phyloP scores from a whole-genome alignment of 2,888 invertebrate species.

The Ariolimax columbianus region DNA sequence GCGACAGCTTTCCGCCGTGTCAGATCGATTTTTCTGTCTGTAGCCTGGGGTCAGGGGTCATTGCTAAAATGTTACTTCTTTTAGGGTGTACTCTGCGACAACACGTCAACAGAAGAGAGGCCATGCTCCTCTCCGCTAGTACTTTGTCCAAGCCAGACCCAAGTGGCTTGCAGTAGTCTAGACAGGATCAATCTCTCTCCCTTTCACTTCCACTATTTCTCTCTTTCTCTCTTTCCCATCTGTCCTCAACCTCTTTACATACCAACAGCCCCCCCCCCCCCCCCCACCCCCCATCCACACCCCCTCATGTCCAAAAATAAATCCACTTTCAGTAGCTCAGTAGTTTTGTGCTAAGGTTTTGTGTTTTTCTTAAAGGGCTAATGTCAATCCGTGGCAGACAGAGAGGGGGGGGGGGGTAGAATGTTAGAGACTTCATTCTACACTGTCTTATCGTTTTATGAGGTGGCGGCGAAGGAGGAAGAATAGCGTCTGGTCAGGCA shows the following conservation, averaged over 20 bases:
- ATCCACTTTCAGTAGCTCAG: no score
- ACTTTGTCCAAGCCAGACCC: slow-evolving; percentile 9
- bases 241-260: background rate
- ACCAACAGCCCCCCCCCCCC: background rate
- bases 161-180: slow-evolving; percentile 19
- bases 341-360: no score
- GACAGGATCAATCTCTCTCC: background rate
- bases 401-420: no score
- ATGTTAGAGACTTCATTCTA: no score
- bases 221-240: background rate
- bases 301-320: no score
- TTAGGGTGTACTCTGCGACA: slow-evolving; percentile 30
- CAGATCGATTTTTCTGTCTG: slow-evolving; percentile 37
- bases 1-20: slow-evolving; percentile 34
- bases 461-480: no score
- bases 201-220: no score
- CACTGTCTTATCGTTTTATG: no score
- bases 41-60: slow-evolving; percentile 31
- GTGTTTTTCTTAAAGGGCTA: no score
- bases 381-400: no score
- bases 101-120: slow-evolving; percentile 23
- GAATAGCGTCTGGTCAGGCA: no score
- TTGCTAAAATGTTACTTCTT: slow-evolving; percentile 30
- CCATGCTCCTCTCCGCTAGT: background rate
- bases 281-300: no score